A percentile compares a stretch with the other conserved stretches of the same genome.
Evolutionary conservation across 2,888 invertebrate species (phyloP).

Genomic region (Tiliacea citrago): DNA sequence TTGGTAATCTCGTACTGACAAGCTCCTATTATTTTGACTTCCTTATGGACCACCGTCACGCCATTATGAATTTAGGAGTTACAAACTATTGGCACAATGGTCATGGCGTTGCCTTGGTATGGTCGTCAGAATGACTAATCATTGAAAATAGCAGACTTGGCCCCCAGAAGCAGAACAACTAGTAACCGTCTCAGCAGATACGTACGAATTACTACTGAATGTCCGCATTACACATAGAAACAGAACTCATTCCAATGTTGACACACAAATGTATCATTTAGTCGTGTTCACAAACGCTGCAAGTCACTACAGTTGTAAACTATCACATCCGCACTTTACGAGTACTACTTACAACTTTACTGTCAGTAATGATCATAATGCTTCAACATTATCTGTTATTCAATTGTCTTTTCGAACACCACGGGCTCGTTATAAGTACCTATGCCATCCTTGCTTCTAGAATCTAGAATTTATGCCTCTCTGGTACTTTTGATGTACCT

Average conservation of each 20-base stretch:
- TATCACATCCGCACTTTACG: constrained; percentile 29
- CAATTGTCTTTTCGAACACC: constrained; percentile 39
- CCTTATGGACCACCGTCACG: too few species aligned
- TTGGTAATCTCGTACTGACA: too few species aligned
- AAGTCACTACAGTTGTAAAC: constrained; percentile 24
- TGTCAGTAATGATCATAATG: constrained; percentile 39
- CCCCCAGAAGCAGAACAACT: not conserved
- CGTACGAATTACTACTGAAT: not conserved
- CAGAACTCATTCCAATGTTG: not conserved
- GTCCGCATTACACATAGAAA: not conserved
- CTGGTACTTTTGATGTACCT: constrained; percentile 1
- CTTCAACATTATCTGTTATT: constrained; percentile 41
- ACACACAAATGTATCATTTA: constrained; percentile 35
- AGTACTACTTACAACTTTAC: too few species aligned
- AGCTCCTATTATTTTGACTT: too few species aligned
- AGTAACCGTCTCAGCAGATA: not conserved
- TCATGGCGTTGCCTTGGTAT: too few species aligned
- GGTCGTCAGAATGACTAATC: too few species aligned
- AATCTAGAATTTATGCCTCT: constrained; percentile 17
- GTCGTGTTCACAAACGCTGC: constrained; percentile 38
- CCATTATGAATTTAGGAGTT: too few species aligned
- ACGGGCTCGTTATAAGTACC: not conserved
- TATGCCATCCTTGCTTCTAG: constrained; percentile 18
- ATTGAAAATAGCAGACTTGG: too few species aligned
- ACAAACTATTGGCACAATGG: too few species aligned